Percentiles rank a stretch among this genome's conserved stretches.
Conservation (phyloP, 92 coral and sea anemone species). For the Nematostella vectensis region DNA sequence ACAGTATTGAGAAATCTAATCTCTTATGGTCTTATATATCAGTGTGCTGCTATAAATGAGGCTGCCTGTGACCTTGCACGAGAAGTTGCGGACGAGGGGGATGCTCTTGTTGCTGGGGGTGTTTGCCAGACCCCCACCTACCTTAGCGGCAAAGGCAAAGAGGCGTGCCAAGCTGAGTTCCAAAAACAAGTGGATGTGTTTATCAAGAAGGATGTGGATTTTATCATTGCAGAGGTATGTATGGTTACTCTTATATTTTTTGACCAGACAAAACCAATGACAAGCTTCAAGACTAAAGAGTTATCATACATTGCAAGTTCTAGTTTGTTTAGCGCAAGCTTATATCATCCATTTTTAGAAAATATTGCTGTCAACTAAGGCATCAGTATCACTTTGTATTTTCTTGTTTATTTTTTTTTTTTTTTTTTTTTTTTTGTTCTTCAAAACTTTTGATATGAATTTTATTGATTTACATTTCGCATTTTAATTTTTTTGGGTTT, state of each 20-base stretch:
- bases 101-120: constrained; percentile 86
- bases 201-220: constrained; percentile 84
- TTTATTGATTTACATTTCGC: too few species aligned
- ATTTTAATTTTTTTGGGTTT: too few species aligned
- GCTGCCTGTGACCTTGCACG: constrained; percentile 95
- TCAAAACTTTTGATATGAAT: too few species aligned
- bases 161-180: constrained; percentile 75
- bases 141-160: constrained; percentile 81
- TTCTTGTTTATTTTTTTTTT: too few species aligned
- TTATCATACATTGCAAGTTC: too few species aligned
- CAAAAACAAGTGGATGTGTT: constrained; percentile 78
- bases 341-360: too few species aligned
- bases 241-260: neutral
- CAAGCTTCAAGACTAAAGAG: too few species aligned
- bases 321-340: too few species aligned
- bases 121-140: constrained; percentile 93
- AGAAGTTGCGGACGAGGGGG: constrained; percentile 84
- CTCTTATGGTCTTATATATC: neutral
- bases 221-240: constrained; percentile 88
- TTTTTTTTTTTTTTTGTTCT: too few species aligned
- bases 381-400: too few species aligned
- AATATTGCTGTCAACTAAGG: too few species aligned
- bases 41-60: constrained; percentile 72
- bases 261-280: too few species aligned
- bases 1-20: neutral